phyloP scores from a whole-genome alignment of 2,113 vertebrate species.

The Salvelinus sp. region DNA sequence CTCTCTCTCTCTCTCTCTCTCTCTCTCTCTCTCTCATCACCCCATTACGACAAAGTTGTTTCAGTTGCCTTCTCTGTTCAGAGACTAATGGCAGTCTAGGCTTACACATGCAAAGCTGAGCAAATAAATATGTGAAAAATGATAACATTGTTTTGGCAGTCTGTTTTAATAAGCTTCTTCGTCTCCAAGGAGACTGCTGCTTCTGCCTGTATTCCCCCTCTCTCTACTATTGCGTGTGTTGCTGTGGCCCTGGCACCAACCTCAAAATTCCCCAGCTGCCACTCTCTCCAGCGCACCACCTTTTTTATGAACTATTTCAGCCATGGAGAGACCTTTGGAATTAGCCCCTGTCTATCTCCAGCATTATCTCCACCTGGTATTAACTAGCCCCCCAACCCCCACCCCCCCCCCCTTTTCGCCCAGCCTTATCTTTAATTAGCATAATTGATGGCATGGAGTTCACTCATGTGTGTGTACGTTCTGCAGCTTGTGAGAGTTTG shows the following conservation, averaged over 20 bases:
- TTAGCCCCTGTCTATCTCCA: background rate
- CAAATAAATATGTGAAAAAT: background rate
- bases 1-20: too few relatives aligned
- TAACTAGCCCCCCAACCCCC: background rate
- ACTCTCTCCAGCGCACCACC: background rate
- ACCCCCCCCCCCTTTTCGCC: too few relatives aligned
- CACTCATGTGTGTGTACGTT: background rate
- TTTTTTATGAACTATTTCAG: background rate
- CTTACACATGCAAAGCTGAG: background rate
- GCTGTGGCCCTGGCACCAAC: background rate
- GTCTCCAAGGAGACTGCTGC: background rate
- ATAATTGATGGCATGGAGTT: background rate
- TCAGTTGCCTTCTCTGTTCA: background rate
- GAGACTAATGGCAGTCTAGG: background rate
- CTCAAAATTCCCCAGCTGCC: background rate
- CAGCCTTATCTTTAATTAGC: conserved; percentile 1
- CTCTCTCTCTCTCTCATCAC: background rate
- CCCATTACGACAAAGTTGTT: background rate
- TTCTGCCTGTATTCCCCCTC: background rate
- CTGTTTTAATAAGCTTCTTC: background rate
- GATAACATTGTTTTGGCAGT: background rate
- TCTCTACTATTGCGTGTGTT: too few relatives aligned
- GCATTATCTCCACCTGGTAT: background rate
- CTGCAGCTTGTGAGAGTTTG: background rate
- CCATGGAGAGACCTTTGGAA: background rate